These are phyloP conservation scores for Apteryx mantelli DNA, from an alignment of 2,113 vertebrate genomes.

Conservation along the genomic window DNA sequence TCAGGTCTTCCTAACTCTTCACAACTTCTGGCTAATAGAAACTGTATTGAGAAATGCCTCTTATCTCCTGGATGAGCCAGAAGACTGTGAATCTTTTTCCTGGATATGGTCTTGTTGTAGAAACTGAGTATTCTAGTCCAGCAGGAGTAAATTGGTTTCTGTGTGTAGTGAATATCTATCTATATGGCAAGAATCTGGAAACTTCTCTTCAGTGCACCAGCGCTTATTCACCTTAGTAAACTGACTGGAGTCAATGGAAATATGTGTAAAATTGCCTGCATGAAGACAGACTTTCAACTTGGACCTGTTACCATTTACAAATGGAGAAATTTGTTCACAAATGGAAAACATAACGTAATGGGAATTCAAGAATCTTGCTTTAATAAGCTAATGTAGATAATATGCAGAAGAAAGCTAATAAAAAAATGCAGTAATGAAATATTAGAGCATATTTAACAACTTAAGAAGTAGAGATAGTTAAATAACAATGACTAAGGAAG, in stretches of 20 bases:
- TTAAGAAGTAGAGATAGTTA: not conserved
- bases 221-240: not conserved
- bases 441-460: not conserved
- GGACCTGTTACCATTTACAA: not conserved
- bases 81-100: not conserved
- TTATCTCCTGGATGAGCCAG: accelerated
- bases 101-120: not conserved
- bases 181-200: not conserved
- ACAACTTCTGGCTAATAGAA: not conserved
- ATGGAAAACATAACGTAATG: not conserved
- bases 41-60: not conserved
- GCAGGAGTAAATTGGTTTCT: not conserved
- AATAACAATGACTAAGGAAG: not conserved
- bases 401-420: not conserved
- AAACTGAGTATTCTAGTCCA: not conserved
- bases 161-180: not conserved
- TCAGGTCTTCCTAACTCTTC: not conserved
- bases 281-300: not conserved
- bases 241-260: not conserved
- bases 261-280: not conserved
- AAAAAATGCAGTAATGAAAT: not conserved
- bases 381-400: not conserved
- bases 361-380: not conserved
- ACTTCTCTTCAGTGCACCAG: not conserved
- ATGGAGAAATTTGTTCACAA: accelerated